Conservation (phyloP, 2,113 vertebrate genomes). For the Gymnarchus niloticus region DNA sequence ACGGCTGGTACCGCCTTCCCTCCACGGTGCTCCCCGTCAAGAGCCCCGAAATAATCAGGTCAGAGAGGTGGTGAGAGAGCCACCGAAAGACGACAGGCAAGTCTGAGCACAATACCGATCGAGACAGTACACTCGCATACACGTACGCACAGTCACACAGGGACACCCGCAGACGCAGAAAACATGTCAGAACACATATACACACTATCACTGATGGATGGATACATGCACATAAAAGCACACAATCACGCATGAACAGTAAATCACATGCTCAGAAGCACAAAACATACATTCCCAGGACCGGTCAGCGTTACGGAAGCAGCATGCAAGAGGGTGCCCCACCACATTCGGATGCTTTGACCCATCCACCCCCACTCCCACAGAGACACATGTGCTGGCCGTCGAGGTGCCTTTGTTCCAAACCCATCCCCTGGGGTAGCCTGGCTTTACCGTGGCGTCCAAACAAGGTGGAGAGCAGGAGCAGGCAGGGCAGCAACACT, state of each 20-base stretch:
- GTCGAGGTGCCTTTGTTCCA: background rate
- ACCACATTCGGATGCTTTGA: background rate
- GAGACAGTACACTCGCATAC: background rate
- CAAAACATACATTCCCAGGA: background rate
- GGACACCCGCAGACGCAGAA: background rate
- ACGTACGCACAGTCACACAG: background rate
- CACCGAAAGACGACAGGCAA: background rate
- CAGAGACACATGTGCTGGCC: background rate
- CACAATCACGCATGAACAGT: background rate
- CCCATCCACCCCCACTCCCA: background rate
- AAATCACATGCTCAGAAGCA: background rate
- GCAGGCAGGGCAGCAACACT: slow-evolving; percentile 59
- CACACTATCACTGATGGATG: background rate
- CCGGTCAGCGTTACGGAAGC: background rate
- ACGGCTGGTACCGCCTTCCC: too few relatives aligned
- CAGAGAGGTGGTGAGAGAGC: background rate
- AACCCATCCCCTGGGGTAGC: background rate
- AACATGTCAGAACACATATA: background rate
- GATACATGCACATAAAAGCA: background rate
- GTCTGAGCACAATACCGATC: background rate
- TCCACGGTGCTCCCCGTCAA: background rate
- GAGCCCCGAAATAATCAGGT: background rate
- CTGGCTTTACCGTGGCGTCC: slow-evolving; percentile 68
- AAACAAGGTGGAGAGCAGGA: slow-evolving; percentile 53
- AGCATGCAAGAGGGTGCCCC: background rate